phyloP scores from a whole-genome alignment of 2,113 vertebrate genomes.

The Coryphaenoides rupestris region DNA sequence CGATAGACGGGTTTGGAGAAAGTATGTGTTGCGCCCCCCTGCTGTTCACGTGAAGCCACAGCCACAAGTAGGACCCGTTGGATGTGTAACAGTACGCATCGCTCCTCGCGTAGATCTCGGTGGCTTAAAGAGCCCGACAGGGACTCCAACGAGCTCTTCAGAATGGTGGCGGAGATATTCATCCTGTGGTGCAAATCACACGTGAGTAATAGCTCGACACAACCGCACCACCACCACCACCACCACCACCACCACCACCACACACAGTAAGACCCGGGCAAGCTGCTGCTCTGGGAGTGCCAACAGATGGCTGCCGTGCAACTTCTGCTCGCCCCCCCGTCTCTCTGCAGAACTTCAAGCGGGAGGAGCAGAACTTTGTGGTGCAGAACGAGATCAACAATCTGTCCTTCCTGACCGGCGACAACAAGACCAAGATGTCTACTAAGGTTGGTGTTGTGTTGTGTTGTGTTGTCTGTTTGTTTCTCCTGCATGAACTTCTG shows the following conservation, averaged over 20 bases:
- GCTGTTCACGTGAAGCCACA: too few species aligned
- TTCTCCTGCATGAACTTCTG: neutral
- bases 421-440: slow-evolving; percentile 97
- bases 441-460: slow-evolving; percentile 83
- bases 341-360: slow-evolving; percentile 89
- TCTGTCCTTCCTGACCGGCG: slow-evolving; percentile 95
- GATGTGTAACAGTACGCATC: neutral
- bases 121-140: slow-evolving; percentile 93
- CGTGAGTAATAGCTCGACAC: slow-evolving; percentile 67
- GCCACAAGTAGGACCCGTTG: too few species aligned
- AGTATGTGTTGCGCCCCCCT: too few species aligned
- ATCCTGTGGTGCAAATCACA: slow-evolving; percentile 99
- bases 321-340: neutral
- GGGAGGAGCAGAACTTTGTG: slow-evolving; percentile 99
- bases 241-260: too few species aligned
- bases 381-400: slow-evolving; percentile 99
- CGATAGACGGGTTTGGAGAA: too few species aligned
- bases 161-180: slow-evolving; percentile 97
- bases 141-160: slow-evolving; percentile 93
- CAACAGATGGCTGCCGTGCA: neutral
- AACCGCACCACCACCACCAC: too few species aligned
- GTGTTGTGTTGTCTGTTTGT: too few species aligned
- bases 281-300: slow-evolving; percentile 15
- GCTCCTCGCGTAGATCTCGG: slow-evolving; percentile 78
- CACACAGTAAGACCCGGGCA: too few species aligned